phyloP scores from a whole-genome alignment of 2,797 vertebrate genomes.

The Acridotheres tristis region DNA sequence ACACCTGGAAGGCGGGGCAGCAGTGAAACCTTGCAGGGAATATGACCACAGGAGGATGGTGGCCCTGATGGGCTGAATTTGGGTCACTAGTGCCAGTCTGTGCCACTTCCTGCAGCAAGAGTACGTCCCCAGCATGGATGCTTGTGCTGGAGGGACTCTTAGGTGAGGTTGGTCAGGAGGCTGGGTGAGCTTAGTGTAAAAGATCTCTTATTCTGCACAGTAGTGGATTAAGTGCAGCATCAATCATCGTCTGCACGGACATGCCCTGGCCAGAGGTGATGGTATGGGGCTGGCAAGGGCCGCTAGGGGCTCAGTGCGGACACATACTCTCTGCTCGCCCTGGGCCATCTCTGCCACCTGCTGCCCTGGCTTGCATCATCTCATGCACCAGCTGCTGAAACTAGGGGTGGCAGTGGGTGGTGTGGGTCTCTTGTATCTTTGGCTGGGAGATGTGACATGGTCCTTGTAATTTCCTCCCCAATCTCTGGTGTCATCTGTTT shows the following conservation, averaged over 20 bases:
- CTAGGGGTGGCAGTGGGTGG: background rate
- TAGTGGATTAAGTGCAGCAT: background rate
- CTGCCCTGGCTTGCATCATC: constrained; percentile 4
- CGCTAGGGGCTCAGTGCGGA: background rate
- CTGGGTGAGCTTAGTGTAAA: background rate
- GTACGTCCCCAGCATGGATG: background rate
- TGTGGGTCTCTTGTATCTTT: constrained; percentile 61
- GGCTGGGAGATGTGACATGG: accelerated
- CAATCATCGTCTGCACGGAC: background rate
- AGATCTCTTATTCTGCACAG: background rate
- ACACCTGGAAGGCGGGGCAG: accelerated
- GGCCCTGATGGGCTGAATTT: background rate
- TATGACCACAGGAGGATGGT: background rate
- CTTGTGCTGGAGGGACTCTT: background rate
- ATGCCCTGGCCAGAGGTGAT: background rate
- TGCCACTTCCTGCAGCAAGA: background rate
- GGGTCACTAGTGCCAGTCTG: background rate
- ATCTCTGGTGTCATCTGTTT: background rate
- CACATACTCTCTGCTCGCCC: accelerated
- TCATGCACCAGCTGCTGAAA: background rate
- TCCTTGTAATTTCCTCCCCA: background rate
- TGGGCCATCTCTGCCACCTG: background rate
- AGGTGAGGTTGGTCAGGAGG: background rate
- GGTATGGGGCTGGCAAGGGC: background rate
- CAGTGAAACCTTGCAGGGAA: background rate